Base-by-base conservation (phyloP, 2,113 vertebrate species). In the Ptilonorhynchus violaceus region DNA sequence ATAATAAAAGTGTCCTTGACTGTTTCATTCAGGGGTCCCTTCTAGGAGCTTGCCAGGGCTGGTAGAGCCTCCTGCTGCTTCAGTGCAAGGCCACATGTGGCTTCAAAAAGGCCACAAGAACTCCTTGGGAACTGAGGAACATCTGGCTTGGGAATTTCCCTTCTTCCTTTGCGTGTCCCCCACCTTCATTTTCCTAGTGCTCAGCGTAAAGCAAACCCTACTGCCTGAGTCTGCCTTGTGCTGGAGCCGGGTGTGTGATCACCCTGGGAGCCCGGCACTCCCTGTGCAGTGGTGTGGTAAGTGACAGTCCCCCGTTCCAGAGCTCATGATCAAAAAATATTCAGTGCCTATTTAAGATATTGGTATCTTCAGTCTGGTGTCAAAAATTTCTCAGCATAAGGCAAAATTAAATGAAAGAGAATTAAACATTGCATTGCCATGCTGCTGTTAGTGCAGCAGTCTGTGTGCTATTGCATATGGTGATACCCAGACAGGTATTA, bases 211-310 rank as follows among this genome's bases (percentile, higher is more conserved):
- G 10, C 64, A 74, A 74, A 31, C 8, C 27, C 37, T 47, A 2
- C 24, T 50, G 42, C 8, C 2, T 0, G 0, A 37, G 28, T 37
- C 49, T 53, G 16, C 31, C 10, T 59, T 63, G 28, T 78, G 21
- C 37, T 47, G 49, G 58, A 68, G 33, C 83, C 24, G 39, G 58
- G 9, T 46, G 13, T 1, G 1, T 22, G 52, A 30, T 37, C 80
- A 27, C 35, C 18, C 33, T 33, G 37, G 50, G 44, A 59, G 30
- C 41, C 53, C 46, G 18, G 44, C 8, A 11, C 13, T 79, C 21
- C 50, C 30, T 53, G 3, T 53, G 76, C 31, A 60, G 55, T 23
- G 16, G 3, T 5, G 23, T 17, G 67, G 30, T 14, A 9, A 72
- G 37, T 12, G 27, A 39, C 10, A n/a, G 37, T 11, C 22, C 33